These are phyloP conservation scores for Hyposmocoma kahamanoa DNA, from an alignment of 1,140 invertebrate species.

Conservation along the genomic window DNA sequence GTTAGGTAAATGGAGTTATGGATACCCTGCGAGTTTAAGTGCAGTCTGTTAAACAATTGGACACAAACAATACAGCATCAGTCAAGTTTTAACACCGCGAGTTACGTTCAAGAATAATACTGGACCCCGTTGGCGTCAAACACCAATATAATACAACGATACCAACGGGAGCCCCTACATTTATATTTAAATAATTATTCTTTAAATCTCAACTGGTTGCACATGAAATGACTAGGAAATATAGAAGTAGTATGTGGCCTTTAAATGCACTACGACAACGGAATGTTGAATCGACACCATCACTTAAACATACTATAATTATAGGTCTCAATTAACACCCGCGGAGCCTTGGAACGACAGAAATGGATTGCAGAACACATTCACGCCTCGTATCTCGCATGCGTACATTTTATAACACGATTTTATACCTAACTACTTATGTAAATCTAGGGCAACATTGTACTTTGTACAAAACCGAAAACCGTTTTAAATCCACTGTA, in stretches of 20 bases:
- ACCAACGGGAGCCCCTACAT: conserved; percentile 23
- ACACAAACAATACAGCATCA: too few relatives aligned
- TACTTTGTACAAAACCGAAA: conserved; percentile 71
- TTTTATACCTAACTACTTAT: conserved; percentile 71
- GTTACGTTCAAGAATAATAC: background rate
- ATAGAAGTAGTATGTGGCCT: conserved; percentile 64
- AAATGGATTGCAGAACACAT: conserved; percentile 49
- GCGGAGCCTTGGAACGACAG: conserved; percentile 48
- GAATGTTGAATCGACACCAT: conserved; percentile 73
- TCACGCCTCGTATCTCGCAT: conserved; percentile 59
- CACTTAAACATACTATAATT: conserved; percentile 67
- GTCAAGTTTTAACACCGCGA: too few relatives aligned
- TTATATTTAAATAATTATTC: conserved; percentile 48
- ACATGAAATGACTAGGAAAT: conserved; percentile 70
- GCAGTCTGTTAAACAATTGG: too few relatives aligned
- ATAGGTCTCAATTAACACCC: conserved; percentile 72
- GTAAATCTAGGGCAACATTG: conserved; percentile 67
- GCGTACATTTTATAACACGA: conserved; percentile 53
- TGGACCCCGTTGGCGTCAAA: conserved; percentile 25
- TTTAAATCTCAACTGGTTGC: conserved; percentile 70
- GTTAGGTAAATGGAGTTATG: too few relatives aligned
- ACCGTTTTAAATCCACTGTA: conserved; percentile 48
- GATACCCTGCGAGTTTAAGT: too few relatives aligned
- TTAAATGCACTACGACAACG: conserved; percentile 60
- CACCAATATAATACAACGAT: conserved; percentile 62